These are phyloP conservation scores for Nannobrachium achirus DNA, from an alignment of 2,113 vertebrate species.

Conservation along the genomic window DNA sequence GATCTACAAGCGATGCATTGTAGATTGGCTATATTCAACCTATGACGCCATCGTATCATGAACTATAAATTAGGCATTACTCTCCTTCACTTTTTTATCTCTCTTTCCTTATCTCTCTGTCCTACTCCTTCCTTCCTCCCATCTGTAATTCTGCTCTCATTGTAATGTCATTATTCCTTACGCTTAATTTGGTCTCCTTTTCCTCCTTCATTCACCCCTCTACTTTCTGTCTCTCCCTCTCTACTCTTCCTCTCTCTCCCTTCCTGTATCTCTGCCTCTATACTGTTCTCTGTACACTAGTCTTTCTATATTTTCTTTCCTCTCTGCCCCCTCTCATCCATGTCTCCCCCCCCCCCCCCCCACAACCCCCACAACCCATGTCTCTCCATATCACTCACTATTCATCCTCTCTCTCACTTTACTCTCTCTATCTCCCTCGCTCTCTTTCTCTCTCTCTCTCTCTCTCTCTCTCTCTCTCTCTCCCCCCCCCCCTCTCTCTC, in stretches of 20 bases:
- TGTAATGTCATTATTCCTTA: too few species aligned
- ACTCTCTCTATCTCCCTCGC: slow-evolving; percentile 35
- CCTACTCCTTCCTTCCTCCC: background rate
- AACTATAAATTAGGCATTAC: too few species aligned
- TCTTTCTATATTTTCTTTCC: background rate
- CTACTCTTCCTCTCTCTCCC: background rate
- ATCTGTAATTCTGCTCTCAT: too few species aligned
- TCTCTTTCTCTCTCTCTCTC: slow-evolving; percentile 3
- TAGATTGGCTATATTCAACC: too few species aligned
- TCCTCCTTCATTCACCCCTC: background rate
- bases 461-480: background rate
- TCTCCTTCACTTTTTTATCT: background rate
- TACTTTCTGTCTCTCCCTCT: slow-evolving; percentile 12
- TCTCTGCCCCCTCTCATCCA: background rate
- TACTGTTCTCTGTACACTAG: too few species aligned
- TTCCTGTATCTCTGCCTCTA: slow-evolving; percentile 7
- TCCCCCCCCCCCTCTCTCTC: slow-evolving; percentile 5
- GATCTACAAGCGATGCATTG: too few species aligned
- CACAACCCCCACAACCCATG: slow-evolving; percentile 1
- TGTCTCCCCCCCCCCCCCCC: background rate
- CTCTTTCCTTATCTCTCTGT: background rate
- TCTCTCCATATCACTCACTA: slow-evolving; percentile 15
- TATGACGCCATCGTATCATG: too few species aligned
- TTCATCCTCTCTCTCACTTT: slow-evolving; percentile 8
- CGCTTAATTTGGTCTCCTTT: background rate